Evolutionary conservation across 2,888 invertebrate genomes (phyloP), one percentile per base, ranked within the genome.

Genomic region (Stratiomys singularior): DNA sequence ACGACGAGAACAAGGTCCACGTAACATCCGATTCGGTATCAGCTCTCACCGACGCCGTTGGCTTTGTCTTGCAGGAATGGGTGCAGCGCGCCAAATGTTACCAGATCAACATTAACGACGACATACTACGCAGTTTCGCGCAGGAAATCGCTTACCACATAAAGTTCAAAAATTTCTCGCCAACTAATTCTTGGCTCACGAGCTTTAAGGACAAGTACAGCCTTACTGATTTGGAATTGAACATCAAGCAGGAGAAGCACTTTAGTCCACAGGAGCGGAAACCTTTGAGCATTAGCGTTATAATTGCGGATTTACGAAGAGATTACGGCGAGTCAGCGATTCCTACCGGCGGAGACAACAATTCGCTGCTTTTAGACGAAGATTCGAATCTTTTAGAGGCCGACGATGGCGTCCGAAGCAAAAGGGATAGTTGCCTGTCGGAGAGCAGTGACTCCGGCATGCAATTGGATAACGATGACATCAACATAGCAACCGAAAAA

Each of bases 11-110:
- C 7, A 28, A 7, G 13, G 15, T 15, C 1, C n/a, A 52, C 13
- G 18, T 15, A 18, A 13, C 15, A 9, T 4, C 23, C 15, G 21
- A 27, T 4, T 18, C 71, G 11, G 11, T 72, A 9, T 18, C 58
- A 11, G 71, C 46, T 13, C 21, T 30, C 4, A 15, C 18, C 4
- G 52, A 52, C 52, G n/a, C 30, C 9, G 60, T 74, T 23, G 60
- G 47, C 27, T 21, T 44, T 7, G 30, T 74, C 23, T 60, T 74
- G 25, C 21, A 37, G 60, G 74, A 74, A 37, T 74, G 74, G 74
- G 46, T 74, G 15, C 7, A 60, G 28, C 60, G 74, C 1, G 58
- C 74, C 5, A 56, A 58, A 21, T 9, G 23, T 21, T 60, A 74
- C 27, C 21, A 44, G 9, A 60, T 74, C n/a, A 37, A 58, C 4